A percentile compares a stretch with the other conserved stretches of the same genome.
phyloP scores from a whole-genome alignment of 2,888 invertebrate species.

The Venusia cambrica region DNA sequence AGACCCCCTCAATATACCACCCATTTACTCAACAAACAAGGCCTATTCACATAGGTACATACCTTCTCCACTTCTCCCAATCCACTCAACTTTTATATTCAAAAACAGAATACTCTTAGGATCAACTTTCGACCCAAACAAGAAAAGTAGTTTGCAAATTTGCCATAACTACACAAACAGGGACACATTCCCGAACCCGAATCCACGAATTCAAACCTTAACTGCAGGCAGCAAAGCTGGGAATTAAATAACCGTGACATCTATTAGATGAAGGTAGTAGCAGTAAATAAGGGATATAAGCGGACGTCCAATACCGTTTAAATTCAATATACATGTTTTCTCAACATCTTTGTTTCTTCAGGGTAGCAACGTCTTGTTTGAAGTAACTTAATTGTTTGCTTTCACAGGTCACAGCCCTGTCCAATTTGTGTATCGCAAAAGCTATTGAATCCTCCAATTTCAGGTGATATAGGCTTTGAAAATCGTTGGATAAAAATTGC shows the following conservation, averaged over 20 bases:
- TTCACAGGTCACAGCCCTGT: no score
- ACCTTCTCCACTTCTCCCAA: conserved; percentile 10
- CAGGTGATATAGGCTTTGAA: no score
- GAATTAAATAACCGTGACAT: conserved; percentile 4
- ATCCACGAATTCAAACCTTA: conserved; percentile 5
- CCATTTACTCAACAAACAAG: conserved; percentile 12
- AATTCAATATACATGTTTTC: conserved; percentile 40
- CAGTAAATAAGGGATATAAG: conserved; percentile 17
- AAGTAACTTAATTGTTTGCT: no score
- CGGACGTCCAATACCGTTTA: conserved; percentile 32
- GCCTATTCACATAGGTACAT: conserved; percentile 3
- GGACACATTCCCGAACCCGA: conserved; percentile 14
- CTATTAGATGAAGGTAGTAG: conserved; percentile 13
- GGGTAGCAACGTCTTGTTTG: conserved; percentile 1
- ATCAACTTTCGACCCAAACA: conserved; percentile 35
- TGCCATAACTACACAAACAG: conserved; percentile 28
- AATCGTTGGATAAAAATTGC: no score
- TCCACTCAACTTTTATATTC: conserved; percentile 32
- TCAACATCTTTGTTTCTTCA: conserved; percentile 8
- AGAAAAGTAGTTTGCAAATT: conserved; percentile 36
- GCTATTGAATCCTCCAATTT: no score
- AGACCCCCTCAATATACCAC: conserved; percentile 2
- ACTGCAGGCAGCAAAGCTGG: neutral
- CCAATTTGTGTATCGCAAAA: no score
- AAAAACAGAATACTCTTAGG: conserved; percentile 31